Evolutionary conservation across 2,888 invertebrate species (phyloP).

Genomic region (Orthosia incerta): DNA sequence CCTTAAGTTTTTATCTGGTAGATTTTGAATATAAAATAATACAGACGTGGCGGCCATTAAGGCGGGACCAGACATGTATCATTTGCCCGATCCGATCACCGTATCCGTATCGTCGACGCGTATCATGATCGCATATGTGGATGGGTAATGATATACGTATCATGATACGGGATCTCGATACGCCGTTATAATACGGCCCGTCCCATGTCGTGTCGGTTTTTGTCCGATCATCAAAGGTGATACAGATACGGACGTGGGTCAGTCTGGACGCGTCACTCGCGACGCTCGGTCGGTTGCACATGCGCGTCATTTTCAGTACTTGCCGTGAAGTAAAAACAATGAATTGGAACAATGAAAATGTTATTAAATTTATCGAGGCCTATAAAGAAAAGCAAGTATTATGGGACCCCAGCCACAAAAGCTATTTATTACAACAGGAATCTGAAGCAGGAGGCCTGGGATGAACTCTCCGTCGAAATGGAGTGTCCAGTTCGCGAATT

Average conservation of each 20-base stretch:
- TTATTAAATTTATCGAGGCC: conserved; percentile 58
- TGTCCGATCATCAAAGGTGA: conserved; percentile 60
- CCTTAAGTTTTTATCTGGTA: no score
- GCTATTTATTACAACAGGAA: conserved; percentile 44
- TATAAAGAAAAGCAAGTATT: conserved; percentile 57
- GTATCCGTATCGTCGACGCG: conserved; percentile 53
- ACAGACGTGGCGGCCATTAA: no score
- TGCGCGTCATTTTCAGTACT: conserved; percentile 46
- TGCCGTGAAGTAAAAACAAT: conserved; percentile 47
- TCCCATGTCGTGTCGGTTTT: conserved; percentile 55
- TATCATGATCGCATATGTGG: conserved; percentile 55
- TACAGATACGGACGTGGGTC: conserved; percentile 40
- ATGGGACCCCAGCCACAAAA: conserved; percentile 56
- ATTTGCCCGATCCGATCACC: conserved; percentile 52
- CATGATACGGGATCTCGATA: conserved; percentile 50
- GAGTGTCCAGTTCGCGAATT: conserved; percentile 8
- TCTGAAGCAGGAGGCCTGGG: conserved; percentile 48
- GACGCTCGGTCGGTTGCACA: conserved; percentile 17
- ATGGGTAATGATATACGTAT: conserved; percentile 46
- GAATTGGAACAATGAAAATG: conserved; percentile 54
- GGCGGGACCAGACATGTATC: neutral
- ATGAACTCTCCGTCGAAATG: conserved; percentile 46
- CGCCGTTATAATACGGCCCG: conserved; percentile 58
- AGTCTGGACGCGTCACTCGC: conserved; percentile 7
- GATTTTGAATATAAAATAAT: no score